Base-by-base conservation (phyloP, 2,797 vertebrate genomes). In the Sebastes baramenuke region DNA sequence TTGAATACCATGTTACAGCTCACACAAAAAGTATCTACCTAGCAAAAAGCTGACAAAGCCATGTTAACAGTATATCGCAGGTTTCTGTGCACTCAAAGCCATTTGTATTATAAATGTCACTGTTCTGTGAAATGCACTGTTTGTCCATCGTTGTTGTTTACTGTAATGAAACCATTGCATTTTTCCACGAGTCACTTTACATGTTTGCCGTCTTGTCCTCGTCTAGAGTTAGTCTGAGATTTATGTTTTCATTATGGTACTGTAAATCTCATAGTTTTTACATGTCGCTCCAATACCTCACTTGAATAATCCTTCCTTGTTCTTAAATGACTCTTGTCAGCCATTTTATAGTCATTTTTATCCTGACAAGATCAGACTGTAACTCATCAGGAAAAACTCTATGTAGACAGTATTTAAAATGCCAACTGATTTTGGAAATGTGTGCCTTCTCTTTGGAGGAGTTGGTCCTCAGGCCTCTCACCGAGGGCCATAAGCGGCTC, bases 401-500 rank as follows among this genome's bases (percentile, higher is more conserved):
- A 66, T 75, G 74, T 83, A 90, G 90, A 94, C 82, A 75, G 89
- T 89, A 90, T 92, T 89, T 86, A 89, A 93, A 94, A 36, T 92
- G 91, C 90, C 91, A 93, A 90, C 83, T 79, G 82, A 87, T 90
- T 89, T 90, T 89, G 87, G 85, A 94, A 94, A 90, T 79, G 88
- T 88, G 94, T 96, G 95, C 95, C 95, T 96, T 96, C 91, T 93
- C 87, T 90, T 83, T 88, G 83, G 90, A 89, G 85, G 88, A 88
- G 92, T 82, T 70, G 74, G 80, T 92, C 91, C 84, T 92, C 85
- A 52, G 66, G 78, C 67, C 83, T 87, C 84, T 82, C 32, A 70
- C 77, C 61, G 88, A 78, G 88, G 86, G 80, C 88, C 90, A 81
- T 85, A 72, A 72, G 79, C 75, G 86, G 79, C 81, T 91, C 86